These are phyloP conservation scores for Beroe ovata DNA, from an alignment of 37 sponge, comb jelly and placozoan species.

Conservation along the genomic window DNA sequence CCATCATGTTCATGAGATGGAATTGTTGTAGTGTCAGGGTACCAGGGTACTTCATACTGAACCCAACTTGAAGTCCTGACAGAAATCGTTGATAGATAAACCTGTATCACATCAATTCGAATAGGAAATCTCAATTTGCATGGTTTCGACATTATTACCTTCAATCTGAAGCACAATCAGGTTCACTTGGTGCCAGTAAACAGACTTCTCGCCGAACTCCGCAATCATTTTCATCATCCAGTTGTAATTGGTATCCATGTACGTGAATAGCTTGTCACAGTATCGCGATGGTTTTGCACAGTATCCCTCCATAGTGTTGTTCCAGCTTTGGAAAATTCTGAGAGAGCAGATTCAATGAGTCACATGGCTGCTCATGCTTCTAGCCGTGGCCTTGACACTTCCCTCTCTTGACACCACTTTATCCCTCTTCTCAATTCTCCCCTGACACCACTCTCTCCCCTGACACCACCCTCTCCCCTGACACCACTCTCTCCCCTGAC, in stretches of 20 bases:
- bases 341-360: no score
- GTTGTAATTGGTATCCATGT: background rate
- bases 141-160: background rate
- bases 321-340: background rate
- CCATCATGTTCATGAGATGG: background rate
- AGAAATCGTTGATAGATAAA: no score
- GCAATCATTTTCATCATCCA: conserved; percentile 22
- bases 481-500: background rate
- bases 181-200: conserved; percentile 3
- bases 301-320: conserved; percentile 2
- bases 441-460: background rate
- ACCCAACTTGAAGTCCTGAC: background rate
- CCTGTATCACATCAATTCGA: no score
- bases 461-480: background rate
- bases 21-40: background rate
- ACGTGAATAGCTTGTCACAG: background rate
- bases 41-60: background rate
- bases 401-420: background rate
- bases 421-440: no score
- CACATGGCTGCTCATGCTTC: no score
- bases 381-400: background rate
- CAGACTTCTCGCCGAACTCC: background rate
- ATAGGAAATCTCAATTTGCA: no score
- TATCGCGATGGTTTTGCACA: background rate
- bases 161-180: background rate